A percentile compares a stretch with the other conserved stretches of the same genome.
These are phyloP conservation scores for Caenorhabditis japonica DNA, from an alignment of 2,888 invertebrate genomes.

Conservation along the genomic window DNA sequence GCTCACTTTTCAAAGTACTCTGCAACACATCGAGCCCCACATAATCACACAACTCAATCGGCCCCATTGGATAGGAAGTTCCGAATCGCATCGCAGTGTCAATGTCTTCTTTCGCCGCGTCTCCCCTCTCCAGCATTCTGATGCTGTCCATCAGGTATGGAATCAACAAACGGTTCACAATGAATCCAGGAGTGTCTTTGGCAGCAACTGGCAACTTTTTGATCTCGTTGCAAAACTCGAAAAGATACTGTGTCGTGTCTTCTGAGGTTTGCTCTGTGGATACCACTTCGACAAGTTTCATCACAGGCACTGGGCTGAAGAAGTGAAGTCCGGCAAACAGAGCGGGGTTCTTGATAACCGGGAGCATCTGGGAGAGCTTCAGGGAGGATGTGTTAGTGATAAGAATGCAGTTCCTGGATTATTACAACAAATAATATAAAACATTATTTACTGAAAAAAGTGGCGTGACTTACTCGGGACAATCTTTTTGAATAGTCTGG, in stretches of 20 bases:
- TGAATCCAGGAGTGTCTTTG: slow-evolving; percentile 92
- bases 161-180: slow-evolving; percentile 88
- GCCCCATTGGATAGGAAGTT: slow-evolving; percentile 86
- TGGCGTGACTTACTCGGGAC: slow-evolving; percentile 74
- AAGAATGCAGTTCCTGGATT: slow-evolving; percentile 85
- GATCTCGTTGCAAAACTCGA: slow-evolving; percentile 86
- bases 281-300: slow-evolving; percentile 89
- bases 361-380: slow-evolving; percentile 85
- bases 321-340: slow-evolving; percentile 89
- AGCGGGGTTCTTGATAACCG: slow-evolving; percentile 78
- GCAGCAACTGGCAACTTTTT: slow-evolving; percentile 89
- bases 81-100: slow-evolving; percentile 81
- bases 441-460: neutral
- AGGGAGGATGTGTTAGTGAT: slow-evolving; percentile 91
- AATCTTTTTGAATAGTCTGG: slow-evolving; percentile 83
- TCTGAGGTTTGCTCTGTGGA: slow-evolving; percentile 85
- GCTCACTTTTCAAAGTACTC: slow-evolving; percentile 83
- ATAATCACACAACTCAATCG: slow-evolving; percentile 87
- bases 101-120: slow-evolving; percentile 84
- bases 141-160: slow-evolving; percentile 86
- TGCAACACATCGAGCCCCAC: slow-evolving; percentile 87
- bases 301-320: slow-evolving; percentile 91
- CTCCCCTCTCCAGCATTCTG: slow-evolving; percentile 80
- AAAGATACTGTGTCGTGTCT: slow-evolving; percentile 83
- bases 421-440: slow-evolving; percentile 63